phyloP scores from a whole-genome alignment of 1,140 invertebrate species.

The Anastrepha obliqua region DNA sequence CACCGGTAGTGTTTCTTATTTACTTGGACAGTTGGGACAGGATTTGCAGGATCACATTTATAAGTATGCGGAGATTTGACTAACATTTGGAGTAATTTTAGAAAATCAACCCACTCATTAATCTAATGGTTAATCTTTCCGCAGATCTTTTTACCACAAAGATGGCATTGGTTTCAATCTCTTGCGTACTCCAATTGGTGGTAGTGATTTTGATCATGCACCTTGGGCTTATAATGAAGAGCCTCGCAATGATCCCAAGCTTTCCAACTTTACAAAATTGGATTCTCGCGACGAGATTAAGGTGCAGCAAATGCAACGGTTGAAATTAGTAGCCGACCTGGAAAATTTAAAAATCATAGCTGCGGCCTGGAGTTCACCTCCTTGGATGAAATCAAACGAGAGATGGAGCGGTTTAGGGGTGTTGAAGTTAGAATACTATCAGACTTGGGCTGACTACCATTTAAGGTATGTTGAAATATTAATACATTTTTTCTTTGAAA shows the following conservation, averaged over 20 bases:
- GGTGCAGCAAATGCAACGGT: slow-evolving; percentile 65
- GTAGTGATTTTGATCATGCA: slow-evolving; percentile 83
- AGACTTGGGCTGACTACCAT: slow-evolving; percentile 88
- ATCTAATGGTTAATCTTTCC: background rate
- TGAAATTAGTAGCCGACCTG: slow-evolving; percentile 62
- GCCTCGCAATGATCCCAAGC: slow-evolving; percentile 78
- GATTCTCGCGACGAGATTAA: slow-evolving; percentile 67
- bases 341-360: slow-evolving; percentile 77
- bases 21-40: slow-evolving; percentile 79
- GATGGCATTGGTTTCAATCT: slow-evolving; percentile 85
- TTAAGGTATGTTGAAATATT: slow-evolving; percentile 78
- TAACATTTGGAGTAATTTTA: too few relatives aligned
- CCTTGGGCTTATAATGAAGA: slow-evolving; percentile 78
- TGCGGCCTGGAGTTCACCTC: slow-evolving; percentile 89
- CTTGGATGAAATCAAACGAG: slow-evolving; percentile 94
- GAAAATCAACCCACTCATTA: too few relatives aligned
- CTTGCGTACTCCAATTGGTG: slow-evolving; percentile 87
- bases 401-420: slow-evolving; percentile 77
- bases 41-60: slow-evolving; percentile 79
- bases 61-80: slow-evolving; percentile 63
- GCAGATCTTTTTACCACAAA: slow-evolving; percentile 77
- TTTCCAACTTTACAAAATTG: slow-evolving; percentile 79
- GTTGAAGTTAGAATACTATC: slow-evolving; percentile 83
- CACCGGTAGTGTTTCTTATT: slow-evolving; percentile 88
- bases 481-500: too few relatives aligned